Base-by-base conservation (phyloP, 2,113 vertebrate species). In the Hylia prasina region DNA sequence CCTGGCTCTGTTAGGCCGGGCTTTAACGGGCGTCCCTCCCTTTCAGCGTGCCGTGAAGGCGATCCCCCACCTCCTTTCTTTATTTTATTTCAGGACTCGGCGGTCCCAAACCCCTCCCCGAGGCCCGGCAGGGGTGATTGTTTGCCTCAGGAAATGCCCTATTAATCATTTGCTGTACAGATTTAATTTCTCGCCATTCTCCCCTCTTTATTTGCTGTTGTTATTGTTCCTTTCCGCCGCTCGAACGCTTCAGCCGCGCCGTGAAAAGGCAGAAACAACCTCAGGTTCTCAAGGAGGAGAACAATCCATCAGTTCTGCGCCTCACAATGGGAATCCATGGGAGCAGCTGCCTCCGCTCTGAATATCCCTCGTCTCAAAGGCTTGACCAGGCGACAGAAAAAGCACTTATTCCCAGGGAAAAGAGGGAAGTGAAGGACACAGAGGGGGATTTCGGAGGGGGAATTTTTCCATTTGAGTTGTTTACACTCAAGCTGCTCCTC, bases 341-440 rank as follows among this genome's bases (percentile, higher is more conserved):
- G 91, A 95, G 91, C 95, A 97, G 94, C 87, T 96, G 94, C 93
- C 84, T 89, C 65, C 37, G 80, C 40, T 76, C 89, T 79, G 61
- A 96, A 90, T 85, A 37, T 91, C 70, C 53, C 81, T 91, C n/a
- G 30, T 87, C 82, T 66, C 22, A 73, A 89, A 85, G 75, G 20
- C 89, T 90, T 11, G 78, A 66, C 70, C 84, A 58, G 70, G 48
- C 51, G 28, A 71, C 75, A 82, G 66, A 87, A 91, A 79, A 93
- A 82, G 66, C 87, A 51, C 70, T 80, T 75, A 77, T 95, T 96
- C 87, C 81, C 89, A 73, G 78, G 31, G 68, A 94, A 93, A 80
- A 69, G 66, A 86, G 50, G 45, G 81, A 88, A 86, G 50, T 88
- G 92, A 92, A 97, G 92, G 92, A 86, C 96, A 63, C 86, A 37